These are phyloP conservation scores for Macrostomum lignano DNA, from an alignment of 1,140 invertebrate species.

Conservation along the genomic window DNA sequence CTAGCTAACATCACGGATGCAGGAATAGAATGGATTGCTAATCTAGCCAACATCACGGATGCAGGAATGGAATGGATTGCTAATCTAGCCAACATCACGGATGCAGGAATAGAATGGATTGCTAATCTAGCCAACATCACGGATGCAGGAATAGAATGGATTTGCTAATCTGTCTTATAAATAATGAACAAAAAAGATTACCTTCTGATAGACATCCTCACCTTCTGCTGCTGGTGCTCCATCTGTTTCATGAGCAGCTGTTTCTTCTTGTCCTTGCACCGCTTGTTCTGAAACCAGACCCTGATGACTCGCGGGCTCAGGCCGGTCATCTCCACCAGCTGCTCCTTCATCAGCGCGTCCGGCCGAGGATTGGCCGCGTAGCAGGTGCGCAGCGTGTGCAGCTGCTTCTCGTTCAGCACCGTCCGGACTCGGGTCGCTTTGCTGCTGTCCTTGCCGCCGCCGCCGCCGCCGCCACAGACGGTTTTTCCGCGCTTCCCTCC, in stretches of 20 bases:
- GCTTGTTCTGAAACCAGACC: conserved; percentile 93
- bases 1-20: no score
- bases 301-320: conserved; percentile 73
- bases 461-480: not conserved
- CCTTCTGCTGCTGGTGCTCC: conserved; percentile 20
- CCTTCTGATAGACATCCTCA: no score
- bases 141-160: no score
- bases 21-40: no score
- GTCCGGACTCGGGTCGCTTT: conserved; percentile 85
- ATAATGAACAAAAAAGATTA: no score
- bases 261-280: conserved; percentile 91
- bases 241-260: conserved; percentile 6
- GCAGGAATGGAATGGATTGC: no score
- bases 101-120: no score
- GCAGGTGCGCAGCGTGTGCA: conserved; percentile 60
- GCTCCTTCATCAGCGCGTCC: conserved; percentile 95
- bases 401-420: conserved; percentile 87
- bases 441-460: conserved; percentile 15
- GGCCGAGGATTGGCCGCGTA: conserved; percentile 86
- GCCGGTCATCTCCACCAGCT: conserved; percentile 88
- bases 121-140: no score
- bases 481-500: conserved; percentile 35
- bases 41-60: no score
- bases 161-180: no score
- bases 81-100: no score